Base-by-base conservation (phyloP, 2,888 invertebrate species). In the Torymus texanus region DNA sequence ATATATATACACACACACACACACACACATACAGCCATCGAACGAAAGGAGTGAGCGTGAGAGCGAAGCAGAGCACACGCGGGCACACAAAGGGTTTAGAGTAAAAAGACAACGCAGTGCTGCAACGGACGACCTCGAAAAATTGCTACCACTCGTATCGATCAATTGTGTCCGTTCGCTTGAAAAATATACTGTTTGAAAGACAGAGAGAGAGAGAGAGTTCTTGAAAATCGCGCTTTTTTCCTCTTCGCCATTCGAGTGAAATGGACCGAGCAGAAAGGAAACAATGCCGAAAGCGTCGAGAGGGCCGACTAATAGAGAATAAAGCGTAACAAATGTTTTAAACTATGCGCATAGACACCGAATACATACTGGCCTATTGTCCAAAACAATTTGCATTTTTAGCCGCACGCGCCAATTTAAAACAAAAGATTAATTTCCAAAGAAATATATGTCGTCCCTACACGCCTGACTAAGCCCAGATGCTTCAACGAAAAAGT, bases 201-300 rank as follows among this genome's bases (percentile, higher is more conserved):
- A 41, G 41, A 41, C 41, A 41, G 41, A 41, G 41, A 41, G 8
- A 29, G 29, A 58, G 58, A 16, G 68, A 61, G 68, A 61, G 21
- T 50, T 63, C 63, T 68, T 16, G 50, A 70, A 75, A 56, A 55
- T 67, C 65, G 5, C 41, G 41, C 41, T 41, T 41, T 62, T 58
- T 77, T 61, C 61, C 11, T 13, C 29, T 2, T 21, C 8, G 21
- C 14, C 24, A 74, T 70, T 59, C 59, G 29, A 68, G 72, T 75
- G 55, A 65, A 78, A 79, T 81, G 72, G 73, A 67, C 29, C 51
- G 71, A 41, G 68, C 41, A 41, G 21, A 55, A 41, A 18, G 14
- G 24, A 63, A 53, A 72, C 51, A 81, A 78, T 58, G 12, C 21
- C 53, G 8, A 41, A 14, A 41, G 63, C 29, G 65, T 72, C 12